Percentiles rank a stretch among this genome's conserved stretches.
Evolutionary conservation across 53 echinoderm and acorn worm species (phyloP).

Genomic region (Echinometra lucunter): DNA sequence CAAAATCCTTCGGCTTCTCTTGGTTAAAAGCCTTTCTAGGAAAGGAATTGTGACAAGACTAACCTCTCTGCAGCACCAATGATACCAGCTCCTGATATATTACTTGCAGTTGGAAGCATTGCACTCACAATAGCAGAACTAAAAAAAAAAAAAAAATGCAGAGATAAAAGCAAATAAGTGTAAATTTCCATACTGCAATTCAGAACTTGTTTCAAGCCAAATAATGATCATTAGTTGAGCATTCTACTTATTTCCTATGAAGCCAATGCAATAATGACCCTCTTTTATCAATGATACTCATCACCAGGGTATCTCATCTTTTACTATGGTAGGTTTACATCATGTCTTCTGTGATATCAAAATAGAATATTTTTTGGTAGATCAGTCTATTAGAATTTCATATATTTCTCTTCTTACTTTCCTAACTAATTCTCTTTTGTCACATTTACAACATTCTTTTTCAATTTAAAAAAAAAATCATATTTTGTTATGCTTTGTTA

Average conservation of each 20-base stretch:
- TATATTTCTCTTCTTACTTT: too few relatives aligned
- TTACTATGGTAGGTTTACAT: too few relatives aligned
- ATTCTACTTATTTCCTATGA: too few relatives aligned
- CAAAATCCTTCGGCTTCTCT: background rate
- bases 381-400: background rate
- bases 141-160: slow-evolving; percentile 8
- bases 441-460: too few relatives aligned
- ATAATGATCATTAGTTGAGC: too few relatives aligned
- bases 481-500: background rate
- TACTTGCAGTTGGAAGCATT: slow-evolving; percentile 69
- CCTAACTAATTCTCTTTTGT: background rate
- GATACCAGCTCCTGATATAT: slow-evolving; percentile 68
- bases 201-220: too few relatives aligned
- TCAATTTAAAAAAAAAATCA: background rate
- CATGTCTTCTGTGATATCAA: background rate
- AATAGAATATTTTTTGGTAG: background rate
- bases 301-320: too few relatives aligned
- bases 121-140: slow-evolving; percentile 87
- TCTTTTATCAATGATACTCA: too few relatives aligned
- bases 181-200: too few relatives aligned
- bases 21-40: background rate
- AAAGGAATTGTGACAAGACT: background rate
- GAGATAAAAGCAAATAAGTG: too few relatives aligned
- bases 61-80: background rate
- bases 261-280: too few relatives aligned